Conservation (phyloP, 2,113 vertebrate species). For the Maylandia zebra region DNA sequence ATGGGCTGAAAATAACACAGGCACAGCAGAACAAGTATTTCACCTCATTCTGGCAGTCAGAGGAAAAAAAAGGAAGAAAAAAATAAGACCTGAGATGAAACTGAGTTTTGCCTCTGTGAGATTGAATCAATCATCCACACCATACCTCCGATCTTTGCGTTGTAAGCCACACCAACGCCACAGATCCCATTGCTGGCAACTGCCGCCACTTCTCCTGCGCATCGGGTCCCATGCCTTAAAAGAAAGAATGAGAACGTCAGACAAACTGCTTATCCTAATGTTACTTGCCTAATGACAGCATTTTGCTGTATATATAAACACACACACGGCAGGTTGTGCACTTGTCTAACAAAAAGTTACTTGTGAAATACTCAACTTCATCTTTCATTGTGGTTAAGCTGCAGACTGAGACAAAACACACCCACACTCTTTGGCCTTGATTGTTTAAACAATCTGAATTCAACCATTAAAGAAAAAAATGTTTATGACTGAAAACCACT, state of each 20-base stretch:
- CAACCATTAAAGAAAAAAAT: not conserved
- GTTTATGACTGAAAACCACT: not conserved
- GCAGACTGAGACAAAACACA: slow-evolving; percentile 35
- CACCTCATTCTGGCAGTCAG: not conserved
- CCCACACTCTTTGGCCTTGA: slow-evolving; percentile 6
- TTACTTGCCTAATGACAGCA: not conserved
- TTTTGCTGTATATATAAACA: not conserved
- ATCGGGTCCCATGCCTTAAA: slow-evolving; percentile 88
- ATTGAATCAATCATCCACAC: not conserved
- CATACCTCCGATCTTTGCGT: slow-evolving; percentile 91
- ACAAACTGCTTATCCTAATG: not conserved
- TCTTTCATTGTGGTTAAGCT: not conserved
- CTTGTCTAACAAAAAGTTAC: not conserved
- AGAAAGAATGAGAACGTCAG: not conserved
- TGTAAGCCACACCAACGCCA: slow-evolving; percentile 91
- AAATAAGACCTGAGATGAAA: not conserved
- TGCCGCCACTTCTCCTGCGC: slow-evolving; percentile 92
- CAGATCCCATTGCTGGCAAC: slow-evolving; percentile 93
- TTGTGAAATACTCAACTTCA: not conserved
- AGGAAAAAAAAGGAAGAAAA: not conserved
- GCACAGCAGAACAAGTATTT: not conserved
- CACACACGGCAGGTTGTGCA: not conserved
- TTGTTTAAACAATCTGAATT: slow-evolving; percentile 12
- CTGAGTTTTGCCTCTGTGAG: not conserved
- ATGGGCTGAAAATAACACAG: slow-evolving; percentile 7